Percentiles rank a stretch among this genome's conserved stretches.
Evolutionary conservation across 2,797 vertebrate species (phyloP).

Genomic region (Amblyraja radiata): DNA sequence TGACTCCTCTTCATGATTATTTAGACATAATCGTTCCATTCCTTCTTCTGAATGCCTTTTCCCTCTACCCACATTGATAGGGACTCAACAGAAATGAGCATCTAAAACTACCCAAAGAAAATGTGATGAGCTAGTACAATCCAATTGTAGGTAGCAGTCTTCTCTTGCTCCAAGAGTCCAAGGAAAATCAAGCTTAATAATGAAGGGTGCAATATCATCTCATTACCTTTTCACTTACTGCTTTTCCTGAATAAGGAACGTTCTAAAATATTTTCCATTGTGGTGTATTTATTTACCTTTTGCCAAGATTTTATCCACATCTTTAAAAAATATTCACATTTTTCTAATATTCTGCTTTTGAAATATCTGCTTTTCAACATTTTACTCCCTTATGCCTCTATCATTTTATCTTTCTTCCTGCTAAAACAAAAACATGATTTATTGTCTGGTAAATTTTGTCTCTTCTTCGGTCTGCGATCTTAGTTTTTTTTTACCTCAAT

Average conservation of each 20-base stretch:
- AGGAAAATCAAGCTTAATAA: neutral
- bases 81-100: neutral
- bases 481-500: neutral
- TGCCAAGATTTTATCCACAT: neutral
- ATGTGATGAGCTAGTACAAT: too few relatives aligned
- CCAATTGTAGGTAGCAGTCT: too few relatives aligned
- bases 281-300: neutral
- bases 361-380: neutral
- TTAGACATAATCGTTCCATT: neutral
- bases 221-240: neutral
- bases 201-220: neutral
- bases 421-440: neutral
- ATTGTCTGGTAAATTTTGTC: neutral
- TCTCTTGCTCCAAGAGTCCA: too few relatives aligned
- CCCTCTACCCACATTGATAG: neutral
- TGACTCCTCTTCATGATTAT: neutral
- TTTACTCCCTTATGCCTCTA: neutral
- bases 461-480: neutral
- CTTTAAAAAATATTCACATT: neutral
- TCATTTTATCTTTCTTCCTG: neutral
- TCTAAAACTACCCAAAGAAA: too few relatives aligned
- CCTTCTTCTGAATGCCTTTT: neutral
- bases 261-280: neutral
- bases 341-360: neutral
- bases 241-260: neutral